These are phyloP conservation scores for Lucinisca nassula DNA, from an alignment of 2,888 invertebrate genomes.

Conservation along the genomic window DNA sequence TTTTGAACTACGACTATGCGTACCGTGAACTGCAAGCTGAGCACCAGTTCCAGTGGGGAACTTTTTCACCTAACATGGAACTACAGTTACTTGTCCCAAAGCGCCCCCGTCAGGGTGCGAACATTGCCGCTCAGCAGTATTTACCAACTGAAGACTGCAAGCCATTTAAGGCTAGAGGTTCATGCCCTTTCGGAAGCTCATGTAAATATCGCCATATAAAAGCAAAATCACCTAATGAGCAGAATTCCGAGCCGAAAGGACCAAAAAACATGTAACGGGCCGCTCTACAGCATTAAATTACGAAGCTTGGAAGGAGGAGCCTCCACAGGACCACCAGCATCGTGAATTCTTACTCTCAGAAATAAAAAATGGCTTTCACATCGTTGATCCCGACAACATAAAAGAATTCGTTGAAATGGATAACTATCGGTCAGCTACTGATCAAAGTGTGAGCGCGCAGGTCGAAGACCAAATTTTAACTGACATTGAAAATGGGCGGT, in stretches of 20 bases:
- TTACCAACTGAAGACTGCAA: conserved; percentile 28
- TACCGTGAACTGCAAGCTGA: conserved; percentile 39
- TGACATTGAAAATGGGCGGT: conserved; percentile 40
- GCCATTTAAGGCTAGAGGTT: conserved; percentile 40
- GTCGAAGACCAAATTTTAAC: conserved; percentile 23
- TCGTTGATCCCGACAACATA: conserved; percentile 23
- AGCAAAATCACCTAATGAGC: background rate
- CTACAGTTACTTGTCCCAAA: conserved; percentile 39
- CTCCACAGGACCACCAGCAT: conserved; percentile 21
- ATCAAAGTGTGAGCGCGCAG: conserved; percentile 28
- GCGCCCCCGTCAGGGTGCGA: background rate
- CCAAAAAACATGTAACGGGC: conserved; percentile 7
- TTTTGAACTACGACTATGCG: conserved; percentile 25
- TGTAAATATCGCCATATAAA: conserved; percentile 23
- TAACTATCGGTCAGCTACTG: conserved; percentile 44
- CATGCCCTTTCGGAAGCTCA: conserved; percentile 36
- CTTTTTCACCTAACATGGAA: conserved; percentile 47
- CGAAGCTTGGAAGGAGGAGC: conserved; percentile 26
- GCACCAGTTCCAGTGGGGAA: conserved; percentile 40
- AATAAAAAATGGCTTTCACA: conserved; percentile 34
- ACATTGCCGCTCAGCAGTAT: background rate
- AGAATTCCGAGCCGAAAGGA: background rate
- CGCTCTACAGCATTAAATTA: conserved; percentile 9
- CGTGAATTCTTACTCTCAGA: conserved; percentile 38
- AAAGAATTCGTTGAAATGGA: conserved; percentile 11